Conservation (phyloP, 2,113 vertebrate genomes). For the Lepidothrix coronata region DNA sequence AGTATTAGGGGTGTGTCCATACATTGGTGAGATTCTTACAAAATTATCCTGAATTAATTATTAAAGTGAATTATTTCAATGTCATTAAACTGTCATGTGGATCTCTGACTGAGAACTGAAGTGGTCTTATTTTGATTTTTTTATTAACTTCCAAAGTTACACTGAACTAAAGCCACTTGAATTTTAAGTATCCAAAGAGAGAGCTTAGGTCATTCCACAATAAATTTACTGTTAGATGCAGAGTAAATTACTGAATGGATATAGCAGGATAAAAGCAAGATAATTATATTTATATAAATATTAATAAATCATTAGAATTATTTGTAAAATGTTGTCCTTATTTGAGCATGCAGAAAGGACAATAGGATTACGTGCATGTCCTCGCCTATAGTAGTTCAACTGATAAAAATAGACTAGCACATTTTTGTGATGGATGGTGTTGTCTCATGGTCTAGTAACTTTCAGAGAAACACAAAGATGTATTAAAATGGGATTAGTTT, state of each 20-base stretch:
- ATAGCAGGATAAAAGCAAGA: not conserved
- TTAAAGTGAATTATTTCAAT: conserved; percentile 22
- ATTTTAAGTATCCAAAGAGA: not conserved
- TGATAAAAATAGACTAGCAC: not conserved
- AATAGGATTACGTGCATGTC: not conserved
- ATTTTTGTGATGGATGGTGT: not conserved
- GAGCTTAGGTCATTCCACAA: not conserved
- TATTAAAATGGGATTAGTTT: not conserved
- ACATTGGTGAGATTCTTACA: not conserved
- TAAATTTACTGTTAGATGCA: not conserved
- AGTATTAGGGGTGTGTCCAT: not conserved
- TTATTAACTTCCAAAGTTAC: not conserved
- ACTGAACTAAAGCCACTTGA: not conserved
- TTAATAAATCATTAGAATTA: not conserved
- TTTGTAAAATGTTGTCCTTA: not conserved
- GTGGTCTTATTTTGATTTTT: not conserved
- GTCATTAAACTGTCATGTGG: not conserved
- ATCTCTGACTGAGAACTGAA: not conserved
- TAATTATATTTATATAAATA: not conserved
- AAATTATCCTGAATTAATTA: not conserved
- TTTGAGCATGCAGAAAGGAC: not conserved
- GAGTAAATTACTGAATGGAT: not conserved
- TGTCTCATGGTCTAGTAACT: not conserved
- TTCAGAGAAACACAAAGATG: not conserved
- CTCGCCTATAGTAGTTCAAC: not conserved